phyloP scores from a whole-genome alignment of 2,797 vertebrate species.

The Hippoglossus hippoglossus region DNA sequence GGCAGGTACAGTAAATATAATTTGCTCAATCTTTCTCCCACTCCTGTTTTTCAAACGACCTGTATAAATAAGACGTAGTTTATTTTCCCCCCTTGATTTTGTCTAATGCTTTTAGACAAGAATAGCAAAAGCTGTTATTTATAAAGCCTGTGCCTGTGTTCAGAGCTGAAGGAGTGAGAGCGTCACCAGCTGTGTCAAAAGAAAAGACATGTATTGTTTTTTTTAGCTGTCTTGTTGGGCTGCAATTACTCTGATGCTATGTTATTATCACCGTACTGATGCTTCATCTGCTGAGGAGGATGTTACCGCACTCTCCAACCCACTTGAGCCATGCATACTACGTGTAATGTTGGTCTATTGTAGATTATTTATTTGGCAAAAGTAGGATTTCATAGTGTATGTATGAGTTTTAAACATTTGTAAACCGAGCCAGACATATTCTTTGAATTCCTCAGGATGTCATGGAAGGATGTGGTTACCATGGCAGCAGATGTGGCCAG shows the following conservation, averaged over 20 bases:
- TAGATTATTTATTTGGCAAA: background rate
- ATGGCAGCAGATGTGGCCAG: slow-evolving; percentile 89
- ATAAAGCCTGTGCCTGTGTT: slow-evolving; percentile 1
- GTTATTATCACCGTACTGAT: slow-evolving; percentile 51
- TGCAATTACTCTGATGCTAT: slow-evolving; percentile 55
- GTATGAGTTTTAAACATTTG: slow-evolving; percentile 2
- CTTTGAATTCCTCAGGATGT: slow-evolving; percentile 82
- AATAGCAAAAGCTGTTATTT: slow-evolving; percentile 9
- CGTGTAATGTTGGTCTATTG: background rate
- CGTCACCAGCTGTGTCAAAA: slow-evolving; percentile 28
- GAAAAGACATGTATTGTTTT: background rate
- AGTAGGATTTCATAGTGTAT: background rate
- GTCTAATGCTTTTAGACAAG: background rate
- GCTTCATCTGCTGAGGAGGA: slow-evolving; percentile 21
- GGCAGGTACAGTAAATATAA: slow-evolving; percentile 86
- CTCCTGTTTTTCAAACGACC: background rate
- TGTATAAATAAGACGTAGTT: background rate
- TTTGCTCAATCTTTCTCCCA: background rate
- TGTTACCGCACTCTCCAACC: background rate
- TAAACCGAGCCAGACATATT: background rate
- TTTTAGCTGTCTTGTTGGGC: slow-evolving; percentile 12
- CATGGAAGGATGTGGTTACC: slow-evolving; percentile 91
- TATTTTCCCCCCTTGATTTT: background rate
- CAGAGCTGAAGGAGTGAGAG: background rate
- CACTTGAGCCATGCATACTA: background rate